Evolutionary conservation across 2,888 invertebrate genomes (phyloP).

Genomic region (Torymus tubicola): DNA sequence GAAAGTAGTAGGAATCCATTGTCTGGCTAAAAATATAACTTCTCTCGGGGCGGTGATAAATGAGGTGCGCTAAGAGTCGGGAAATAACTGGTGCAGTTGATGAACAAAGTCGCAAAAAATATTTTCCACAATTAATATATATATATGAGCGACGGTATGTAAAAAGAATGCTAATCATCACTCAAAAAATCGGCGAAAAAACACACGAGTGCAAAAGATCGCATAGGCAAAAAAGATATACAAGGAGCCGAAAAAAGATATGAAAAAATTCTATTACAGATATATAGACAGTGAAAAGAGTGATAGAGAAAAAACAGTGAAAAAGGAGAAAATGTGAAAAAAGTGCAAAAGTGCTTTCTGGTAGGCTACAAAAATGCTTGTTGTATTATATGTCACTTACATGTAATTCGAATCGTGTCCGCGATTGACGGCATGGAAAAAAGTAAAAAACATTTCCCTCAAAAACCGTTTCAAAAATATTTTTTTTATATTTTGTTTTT

Average conservation of each 20-base stretch:
- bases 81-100: conserved; percentile 63
- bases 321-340: conserved; percentile 60
- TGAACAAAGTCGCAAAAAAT: conserved; percentile 22
- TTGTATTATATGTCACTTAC: conserved; percentile 67
- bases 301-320: conserved; percentile 48
- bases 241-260: conserved; percentile 25
- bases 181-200: conserved; percentile 17
- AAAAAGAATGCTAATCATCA: conserved; percentile 56
- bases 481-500: conserved; percentile 63
- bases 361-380: conserved; percentile 69
- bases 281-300: conserved; percentile 40
- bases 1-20: background rate
- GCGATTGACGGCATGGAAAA: conserved; percentile 74
- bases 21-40: background rate
- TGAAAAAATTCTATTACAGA: conserved; percentile 3
- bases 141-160: conserved; percentile 44
- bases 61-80: conserved; percentile 65
- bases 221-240: conserved; percentile 9
- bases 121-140: background rate
- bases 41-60: conserved; percentile 55
- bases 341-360: conserved; percentile 62
- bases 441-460: conserved; percentile 72
- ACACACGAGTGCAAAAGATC: conserved; percentile 42
- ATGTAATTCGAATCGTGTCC: conserved; percentile 71
- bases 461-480: conserved; percentile 73